Conservation (phyloP, 2,888 invertebrate genomes). For the Tethea ocularis region DNA sequence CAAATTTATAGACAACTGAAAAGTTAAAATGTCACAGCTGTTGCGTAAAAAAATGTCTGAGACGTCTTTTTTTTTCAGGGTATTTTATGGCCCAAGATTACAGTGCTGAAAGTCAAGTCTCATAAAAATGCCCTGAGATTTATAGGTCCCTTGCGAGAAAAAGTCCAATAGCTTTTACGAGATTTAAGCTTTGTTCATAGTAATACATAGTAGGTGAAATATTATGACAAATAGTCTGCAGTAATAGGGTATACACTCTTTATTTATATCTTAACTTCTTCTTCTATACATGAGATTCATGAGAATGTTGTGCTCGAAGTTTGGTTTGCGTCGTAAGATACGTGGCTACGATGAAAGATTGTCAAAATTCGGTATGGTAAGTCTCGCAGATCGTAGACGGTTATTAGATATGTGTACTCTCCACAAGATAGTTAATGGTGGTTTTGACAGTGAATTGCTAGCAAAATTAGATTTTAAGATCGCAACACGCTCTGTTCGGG, state of each 20-base stretch:
- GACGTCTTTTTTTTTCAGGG: constrained; percentile 5
- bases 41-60: constrained; percentile 1
- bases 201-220: constrained; percentile 33
- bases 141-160: constrained; percentile 43
- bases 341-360: too few species aligned
- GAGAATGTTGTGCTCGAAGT: too few species aligned
- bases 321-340: too few species aligned
- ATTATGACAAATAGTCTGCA: constrained; percentile 37
- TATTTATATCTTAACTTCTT: neutral
- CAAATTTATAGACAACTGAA: neutral
- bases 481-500: too few species aligned
- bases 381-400: too few species aligned
- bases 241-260: neutral
- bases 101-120: constrained; percentile 38
- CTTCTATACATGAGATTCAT: too few species aligned
- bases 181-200: constrained; percentile 35
- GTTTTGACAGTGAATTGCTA: too few species aligned
- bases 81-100: constrained; percentile 41
- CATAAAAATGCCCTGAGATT: constrained; percentile 47
- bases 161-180: constrained; percentile 43
- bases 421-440: too few species aligned
- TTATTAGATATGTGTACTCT: too few species aligned
- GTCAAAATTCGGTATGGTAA: too few species aligned
- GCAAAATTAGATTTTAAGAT: too few species aligned
- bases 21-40: constrained; percentile 4